phyloP scores from a whole-genome alignment of 1,140 invertebrate species.

The Halesus radiatus region DNA sequence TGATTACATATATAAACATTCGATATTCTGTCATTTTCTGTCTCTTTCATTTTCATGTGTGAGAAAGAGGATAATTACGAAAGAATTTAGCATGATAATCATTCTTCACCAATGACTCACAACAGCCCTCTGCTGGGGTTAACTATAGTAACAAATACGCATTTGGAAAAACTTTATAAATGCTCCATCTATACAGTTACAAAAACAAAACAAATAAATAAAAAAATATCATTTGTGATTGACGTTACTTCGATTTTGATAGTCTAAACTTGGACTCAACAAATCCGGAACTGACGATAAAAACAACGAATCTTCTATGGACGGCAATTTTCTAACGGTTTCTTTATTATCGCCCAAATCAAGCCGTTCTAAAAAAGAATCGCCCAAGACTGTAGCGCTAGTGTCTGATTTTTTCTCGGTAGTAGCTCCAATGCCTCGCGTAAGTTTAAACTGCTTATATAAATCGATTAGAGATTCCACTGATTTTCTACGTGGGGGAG shows the following conservation, averaged over 20 bases:
- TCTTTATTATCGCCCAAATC: slow-evolving; percentile 13
- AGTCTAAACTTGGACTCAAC: slow-evolving; percentile 32
- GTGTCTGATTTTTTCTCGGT: not conserved
- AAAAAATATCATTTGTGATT: not conserved
- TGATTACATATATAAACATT: no score
- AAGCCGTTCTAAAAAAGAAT: slow-evolving; percentile 40
- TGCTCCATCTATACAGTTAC: not conserved
- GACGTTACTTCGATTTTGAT: slow-evolving; percentile 4
- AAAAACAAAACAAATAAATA: not conserved
- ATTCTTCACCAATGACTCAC: no score
- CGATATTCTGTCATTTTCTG: no score
- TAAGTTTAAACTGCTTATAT: slow-evolving; percentile 32
- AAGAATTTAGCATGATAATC: no score
- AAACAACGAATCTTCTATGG: slow-evolving; percentile 1
- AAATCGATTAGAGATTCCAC: not conserved
- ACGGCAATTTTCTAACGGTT: not conserved
- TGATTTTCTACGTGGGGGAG: slow-evolving; percentile 6
- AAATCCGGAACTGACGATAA: slow-evolving; percentile 28
- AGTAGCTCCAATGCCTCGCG: not conserved
- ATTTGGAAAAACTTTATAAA: no score
- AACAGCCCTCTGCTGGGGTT: no score
- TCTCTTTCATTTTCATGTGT: no score
- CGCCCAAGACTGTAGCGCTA: not conserved
- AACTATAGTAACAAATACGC: no score
- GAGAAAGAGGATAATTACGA: no score